phyloP scores from a whole-genome alignment of 1,140 invertebrate genomes.

The Achroia grisella region DNA sequence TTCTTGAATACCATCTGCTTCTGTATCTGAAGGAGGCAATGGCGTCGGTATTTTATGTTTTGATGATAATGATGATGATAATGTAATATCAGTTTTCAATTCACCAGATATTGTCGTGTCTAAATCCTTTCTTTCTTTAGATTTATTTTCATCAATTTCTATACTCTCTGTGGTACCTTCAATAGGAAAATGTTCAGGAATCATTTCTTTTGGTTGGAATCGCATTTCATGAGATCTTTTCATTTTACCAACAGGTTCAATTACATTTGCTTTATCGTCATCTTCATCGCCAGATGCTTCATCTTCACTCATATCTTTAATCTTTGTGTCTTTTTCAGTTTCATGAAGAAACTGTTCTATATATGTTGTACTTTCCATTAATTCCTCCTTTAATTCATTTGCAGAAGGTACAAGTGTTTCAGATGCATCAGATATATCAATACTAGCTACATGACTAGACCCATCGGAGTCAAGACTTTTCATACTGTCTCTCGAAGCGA shows the following conservation, averaged over 20 bases:
- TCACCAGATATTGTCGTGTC: conserved; percentile 65
- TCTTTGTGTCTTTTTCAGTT: conserved; percentile 45
- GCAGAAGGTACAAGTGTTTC: conserved; percentile 92
- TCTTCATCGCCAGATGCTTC: conserved; percentile 74
- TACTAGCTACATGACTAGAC: conserved; percentile 89
- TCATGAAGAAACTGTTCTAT: conserved; percentile 67
- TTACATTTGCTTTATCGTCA: conserved; percentile 43
- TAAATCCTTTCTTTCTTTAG: conserved; percentile 52
- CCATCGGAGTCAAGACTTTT: conserved; percentile 91
- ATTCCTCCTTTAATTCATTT: conserved; percentile 75
- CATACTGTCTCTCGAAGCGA: conserved; percentile 91
- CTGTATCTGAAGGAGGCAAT: conserved; percentile 41
- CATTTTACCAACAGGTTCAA: conserved; percentile 80
- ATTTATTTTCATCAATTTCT: conserved; percentile 59
- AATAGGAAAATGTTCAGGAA: conserved; percentile 64
- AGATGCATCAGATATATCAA: conserved; percentile 91
- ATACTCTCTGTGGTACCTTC: conserved; percentile 53
- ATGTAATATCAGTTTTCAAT: conserved; percentile 55
- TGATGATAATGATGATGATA: conserved; percentile 64
- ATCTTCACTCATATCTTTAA: conserved; percentile 55
- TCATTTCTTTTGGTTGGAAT: conserved; percentile 81
- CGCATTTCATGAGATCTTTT: conserved; percentile 93
- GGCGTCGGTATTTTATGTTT: conserved; percentile 58
- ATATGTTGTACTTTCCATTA: conserved; percentile 70
- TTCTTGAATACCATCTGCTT: conserved; percentile 45